Conservation (phyloP, 2,797 vertebrate genomes). For the Schizopygopsis malacanthus region DNA sequence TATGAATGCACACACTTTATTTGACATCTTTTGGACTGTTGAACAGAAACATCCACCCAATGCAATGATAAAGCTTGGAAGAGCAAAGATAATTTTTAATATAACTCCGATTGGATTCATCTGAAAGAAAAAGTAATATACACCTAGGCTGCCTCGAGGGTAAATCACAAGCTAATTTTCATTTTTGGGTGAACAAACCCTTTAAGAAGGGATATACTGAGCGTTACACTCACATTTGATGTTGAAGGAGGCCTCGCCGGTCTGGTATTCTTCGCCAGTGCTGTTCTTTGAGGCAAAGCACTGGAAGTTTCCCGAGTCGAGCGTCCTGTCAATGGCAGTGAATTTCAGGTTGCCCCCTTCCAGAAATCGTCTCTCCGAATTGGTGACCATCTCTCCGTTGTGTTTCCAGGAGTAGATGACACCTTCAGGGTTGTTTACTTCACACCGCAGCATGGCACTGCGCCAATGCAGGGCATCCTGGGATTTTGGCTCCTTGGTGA, state of each 20-base stretch:
- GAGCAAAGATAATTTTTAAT: too few relatives aligned
- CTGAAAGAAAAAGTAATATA: too few relatives aligned
- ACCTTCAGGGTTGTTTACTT: constrained; percentile 70
- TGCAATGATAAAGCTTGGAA: too few relatives aligned
- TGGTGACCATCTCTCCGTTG: constrained; percentile 71
- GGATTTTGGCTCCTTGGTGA: constrained; percentile 86
- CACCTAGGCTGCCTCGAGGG: too few relatives aligned
- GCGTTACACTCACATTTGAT: constrained; percentile 87
- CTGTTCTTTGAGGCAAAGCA: constrained; percentile 76
- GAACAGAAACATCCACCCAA: too few relatives aligned
- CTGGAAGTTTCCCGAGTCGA: constrained; percentile 83
- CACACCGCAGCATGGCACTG: constrained; percentile 85
- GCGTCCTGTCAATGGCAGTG: constrained; percentile 75
- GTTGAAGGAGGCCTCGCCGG: constrained; percentile 83
- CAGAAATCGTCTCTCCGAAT: constrained; percentile 81
- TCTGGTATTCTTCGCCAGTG: constrained; percentile 76
- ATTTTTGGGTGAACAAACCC: neutral
- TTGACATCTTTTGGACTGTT: too few relatives aligned
- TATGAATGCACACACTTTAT: too few relatives aligned
- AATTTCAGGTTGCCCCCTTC: constrained; percentile 86
- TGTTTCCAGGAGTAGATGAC: constrained; percentile 81
- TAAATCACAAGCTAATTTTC: too few relatives aligned
- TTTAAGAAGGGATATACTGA: neutral
- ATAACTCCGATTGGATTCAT: too few relatives aligned
- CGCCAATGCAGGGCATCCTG: constrained; percentile 87